Evolutionary conservation across 2,113 vertebrate genomes (phyloP), one percentile per base, ranked within the genome.

Genomic region (Leuciscus idus): DNA sequence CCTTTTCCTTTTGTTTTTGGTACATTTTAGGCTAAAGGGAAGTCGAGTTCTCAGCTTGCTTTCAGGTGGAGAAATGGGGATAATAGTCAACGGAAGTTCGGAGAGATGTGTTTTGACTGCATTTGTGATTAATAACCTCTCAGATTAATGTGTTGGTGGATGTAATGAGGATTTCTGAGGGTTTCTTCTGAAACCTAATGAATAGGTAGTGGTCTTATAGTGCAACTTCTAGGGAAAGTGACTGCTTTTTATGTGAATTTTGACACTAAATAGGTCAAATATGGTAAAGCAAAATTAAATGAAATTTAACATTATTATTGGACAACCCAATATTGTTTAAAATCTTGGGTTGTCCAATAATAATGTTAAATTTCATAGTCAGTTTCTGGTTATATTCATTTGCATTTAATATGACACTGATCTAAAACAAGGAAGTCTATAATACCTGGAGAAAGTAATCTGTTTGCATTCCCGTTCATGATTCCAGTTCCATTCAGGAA

Each of bases 31-130:
- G 4, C 9, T 28, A 68, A 68, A 33, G 46, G 10, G 17, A 50
- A 23, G 17, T 33, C 30, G 15, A n/a, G 36, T 81, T 81, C 33
- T 48, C 36, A 48, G 39, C 15, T 81, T 2, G 2, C 15, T 66
- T 81, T 81, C 61, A 50, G 8, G 43, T 68, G 59, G 13, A 30
- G 43, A 48, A 23, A 50, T 30, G 26, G 10, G 13, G 43, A 46
- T 66, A 48, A 66, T 50, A 30, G 26, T 64, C 1, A 6, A 66
- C 4, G 23, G 78, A 26, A 62, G 33, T 46, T 43, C 0, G 3
- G 36, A 43, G 57, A 26, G 78, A 81, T 43, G 57, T 80, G 59
- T 64, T 81, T 81, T 64, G 12, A 64, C 57, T 81, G 78, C n/a
- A 8, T 28, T 64, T 48, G n/a, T 28, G 57, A 81, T 81, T 30